Evolutionary conservation across 2,797 vertebrate species (phyloP).

Genomic region (Octomys mimax): DNA sequence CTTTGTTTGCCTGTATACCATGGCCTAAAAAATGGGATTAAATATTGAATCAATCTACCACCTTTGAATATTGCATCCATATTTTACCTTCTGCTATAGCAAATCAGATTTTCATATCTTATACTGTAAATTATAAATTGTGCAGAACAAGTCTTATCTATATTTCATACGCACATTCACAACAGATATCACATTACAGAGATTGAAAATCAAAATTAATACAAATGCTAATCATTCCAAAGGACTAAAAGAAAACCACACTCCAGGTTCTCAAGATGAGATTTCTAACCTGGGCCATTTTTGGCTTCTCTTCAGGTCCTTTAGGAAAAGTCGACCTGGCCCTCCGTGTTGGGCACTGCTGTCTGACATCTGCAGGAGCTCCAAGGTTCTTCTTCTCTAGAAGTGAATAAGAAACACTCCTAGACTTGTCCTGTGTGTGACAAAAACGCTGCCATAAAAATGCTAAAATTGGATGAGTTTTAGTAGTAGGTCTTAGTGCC

Average conservation of each 20-base stretch:
- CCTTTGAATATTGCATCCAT: conserved; percentile 96
- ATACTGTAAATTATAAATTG: conserved; percentile 98
- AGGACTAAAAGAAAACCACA: conserved; percentile 97
- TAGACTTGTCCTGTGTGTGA: neutral
- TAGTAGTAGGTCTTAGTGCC: conserved; percentile 96
- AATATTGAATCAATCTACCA: conserved; percentile 96
- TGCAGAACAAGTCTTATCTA: conserved; percentile 96
- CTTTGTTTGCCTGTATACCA: conserved; percentile 88
- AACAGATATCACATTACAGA: conserved; percentile 95
- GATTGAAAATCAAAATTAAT: conserved; percentile 97
- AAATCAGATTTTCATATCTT: conserved; percentile 97
- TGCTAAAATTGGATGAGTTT: conserved; percentile 80
- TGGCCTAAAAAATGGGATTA: conserved; percentile 96
- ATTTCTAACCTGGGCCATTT: conserved; percentile 95
- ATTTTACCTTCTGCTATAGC: conserved; percentile 95
- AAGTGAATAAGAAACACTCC: neutral
- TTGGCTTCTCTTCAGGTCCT: conserved; percentile 96
- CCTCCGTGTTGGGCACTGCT: rapidly evolving
- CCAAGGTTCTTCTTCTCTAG: neutral
- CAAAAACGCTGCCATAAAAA: neutral
- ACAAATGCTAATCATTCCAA: conserved; percentile 98
- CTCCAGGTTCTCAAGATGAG: conserved; percentile 97
- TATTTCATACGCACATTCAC: conserved; percentile 97
- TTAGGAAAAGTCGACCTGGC: neutral
- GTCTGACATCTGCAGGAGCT: neutral